These are phyloP conservation scores for Channa maculata DNA, from an alignment of 2,113 vertebrate species.

Conservation along the genomic window DNA sequence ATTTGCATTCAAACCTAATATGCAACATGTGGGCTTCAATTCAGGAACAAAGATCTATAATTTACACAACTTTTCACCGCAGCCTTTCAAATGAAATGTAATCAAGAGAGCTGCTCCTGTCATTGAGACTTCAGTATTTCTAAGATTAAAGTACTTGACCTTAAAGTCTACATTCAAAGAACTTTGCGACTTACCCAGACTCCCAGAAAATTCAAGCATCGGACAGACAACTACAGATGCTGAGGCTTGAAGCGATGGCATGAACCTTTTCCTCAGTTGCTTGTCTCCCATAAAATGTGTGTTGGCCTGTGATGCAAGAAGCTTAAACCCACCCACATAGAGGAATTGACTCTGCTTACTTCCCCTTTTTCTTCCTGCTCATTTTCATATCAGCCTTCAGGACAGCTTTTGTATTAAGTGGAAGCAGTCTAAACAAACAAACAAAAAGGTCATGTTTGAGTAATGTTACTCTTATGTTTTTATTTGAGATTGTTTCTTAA, in stretches of 20 bases:
- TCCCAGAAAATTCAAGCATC: slow-evolving; percentile 39
- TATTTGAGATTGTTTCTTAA: not conserved
- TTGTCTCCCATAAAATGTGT: slow-evolving; percentile 70
- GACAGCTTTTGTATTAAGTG: slow-evolving; percentile 67
- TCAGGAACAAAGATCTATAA: not conserved
- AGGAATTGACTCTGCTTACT: slow-evolving; percentile 80
- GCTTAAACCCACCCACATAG: slow-evolving; percentile 78
- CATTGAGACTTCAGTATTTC: not conserved
- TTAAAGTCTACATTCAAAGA: slow-evolving; percentile 13
- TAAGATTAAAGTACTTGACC: not conserved
- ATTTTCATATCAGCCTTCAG: slow-evolving; percentile 83
- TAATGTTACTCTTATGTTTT: not conserved
- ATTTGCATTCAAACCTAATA: slow-evolving; percentile 7
- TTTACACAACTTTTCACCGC: not conserved
- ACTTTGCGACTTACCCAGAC: slow-evolving; percentile 65
- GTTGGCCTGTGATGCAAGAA: slow-evolving; percentile 73
- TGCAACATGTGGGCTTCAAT: not conserved
- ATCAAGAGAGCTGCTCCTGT: not conserved
- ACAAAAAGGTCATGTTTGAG: slow-evolving; percentile 27
- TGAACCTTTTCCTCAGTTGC: slow-evolving; percentile 56
- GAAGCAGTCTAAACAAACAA: slow-evolving; percentile 49
- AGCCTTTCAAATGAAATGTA: slow-evolving; percentile 8
- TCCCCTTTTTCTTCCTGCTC: slow-evolving; percentile 85
- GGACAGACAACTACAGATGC: slow-evolving; percentile 37
- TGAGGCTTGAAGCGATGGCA: slow-evolving; percentile 17